These are phyloP conservation scores for Prietella phreatophila DNA, from an alignment of 2,113 vertebrate species.

Conservation along the genomic window DNA sequence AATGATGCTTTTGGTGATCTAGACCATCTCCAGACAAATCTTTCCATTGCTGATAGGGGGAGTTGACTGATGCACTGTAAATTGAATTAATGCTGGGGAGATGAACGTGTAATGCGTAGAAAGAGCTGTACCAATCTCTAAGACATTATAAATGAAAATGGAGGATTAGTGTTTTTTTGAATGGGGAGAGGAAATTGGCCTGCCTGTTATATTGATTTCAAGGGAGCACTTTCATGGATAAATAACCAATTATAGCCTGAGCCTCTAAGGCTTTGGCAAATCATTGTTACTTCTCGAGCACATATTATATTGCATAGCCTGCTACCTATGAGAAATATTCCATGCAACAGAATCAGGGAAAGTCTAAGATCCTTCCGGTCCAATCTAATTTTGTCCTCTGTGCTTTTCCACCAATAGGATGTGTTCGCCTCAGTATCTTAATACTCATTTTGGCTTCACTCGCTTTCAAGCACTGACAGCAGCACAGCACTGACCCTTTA, in stretches of 20 bases:
- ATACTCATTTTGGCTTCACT: constrained; percentile 24
- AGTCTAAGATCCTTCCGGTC: constrained; percentile 35
- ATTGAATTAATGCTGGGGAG: constrained; percentile 66
- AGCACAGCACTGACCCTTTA: constrained; percentile 17
- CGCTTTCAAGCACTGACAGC: constrained; percentile 22
- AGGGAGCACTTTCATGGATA: constrained; percentile 65
- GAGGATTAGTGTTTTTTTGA: constrained; percentile 66
- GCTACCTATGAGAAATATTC: constrained; percentile 44
- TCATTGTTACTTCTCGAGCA: constrained; percentile 58
- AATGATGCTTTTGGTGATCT: constrained; percentile 15
- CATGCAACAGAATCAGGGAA: constrained; percentile 19
- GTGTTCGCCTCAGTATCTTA: constrained; percentile 21
- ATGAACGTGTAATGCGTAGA: constrained; percentile 55
- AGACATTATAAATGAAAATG: constrained; percentile 65
- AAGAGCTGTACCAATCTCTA: constrained; percentile 54
- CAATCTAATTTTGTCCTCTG: constrained; percentile 31
- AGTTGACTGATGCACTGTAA: constrained; percentile 59
- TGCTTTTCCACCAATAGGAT: constrained; percentile 34
- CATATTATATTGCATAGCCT: constrained; percentile 62
- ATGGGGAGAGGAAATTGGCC: constrained; percentile 63
- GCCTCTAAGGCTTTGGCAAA: constrained; percentile 58
- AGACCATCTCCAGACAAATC: constrained; percentile 52
- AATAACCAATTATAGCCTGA: constrained; percentile 67
- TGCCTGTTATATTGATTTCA: constrained; percentile 67
- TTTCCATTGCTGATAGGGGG: constrained; percentile 51